phyloP scores from a whole-genome alignment of 1,140 invertebrate genomes.

The Lepeophtheirus salmonis region DNA sequence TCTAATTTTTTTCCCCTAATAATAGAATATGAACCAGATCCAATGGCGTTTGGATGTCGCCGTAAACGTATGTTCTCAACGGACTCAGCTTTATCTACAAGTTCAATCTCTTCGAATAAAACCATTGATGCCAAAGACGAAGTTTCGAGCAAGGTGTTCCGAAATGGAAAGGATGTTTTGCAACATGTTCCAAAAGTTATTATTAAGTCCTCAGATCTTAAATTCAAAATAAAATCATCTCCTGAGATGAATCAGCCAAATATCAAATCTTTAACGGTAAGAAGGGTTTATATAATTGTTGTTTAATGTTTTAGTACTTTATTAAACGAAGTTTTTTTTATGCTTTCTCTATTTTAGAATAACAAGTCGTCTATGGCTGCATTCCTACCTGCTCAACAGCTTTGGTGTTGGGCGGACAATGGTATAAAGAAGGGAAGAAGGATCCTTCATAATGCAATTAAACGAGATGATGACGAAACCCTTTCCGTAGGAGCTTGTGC shows the following conservation, averaged over 20 bases:
- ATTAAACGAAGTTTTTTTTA: too few relatives aligned
- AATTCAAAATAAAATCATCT: background rate
- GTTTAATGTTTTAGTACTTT: too few relatives aligned
- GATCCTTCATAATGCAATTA: conserved; percentile 60
- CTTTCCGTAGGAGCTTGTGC: conserved; percentile 69
- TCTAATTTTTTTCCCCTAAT: too few relatives aligned
- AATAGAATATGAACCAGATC: background rate
- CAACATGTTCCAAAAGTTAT: background rate
- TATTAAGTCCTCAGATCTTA: background rate
- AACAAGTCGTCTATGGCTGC: conserved; percentile 48
- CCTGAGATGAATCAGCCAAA: background rate
- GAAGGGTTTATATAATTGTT: too few relatives aligned
- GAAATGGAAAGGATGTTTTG: background rate
- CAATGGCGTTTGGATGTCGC: background rate
- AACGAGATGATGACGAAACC: conserved; percentile 53
- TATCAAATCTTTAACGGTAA: background rate
- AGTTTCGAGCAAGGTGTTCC: background rate
- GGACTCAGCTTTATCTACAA: background rate
- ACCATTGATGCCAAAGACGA: background rate
- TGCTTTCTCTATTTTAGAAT: background rate
- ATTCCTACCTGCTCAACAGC: conserved; percentile 54
- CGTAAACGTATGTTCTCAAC: background rate
- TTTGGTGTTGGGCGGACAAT: conserved; percentile 73
- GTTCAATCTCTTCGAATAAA: background rate
- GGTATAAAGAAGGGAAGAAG: conserved; percentile 38